phyloP scores from a whole-genome alignment of 2,113 vertebrate genomes.

The crab-eating macaque (Macaca fascicularis) region DNA sequence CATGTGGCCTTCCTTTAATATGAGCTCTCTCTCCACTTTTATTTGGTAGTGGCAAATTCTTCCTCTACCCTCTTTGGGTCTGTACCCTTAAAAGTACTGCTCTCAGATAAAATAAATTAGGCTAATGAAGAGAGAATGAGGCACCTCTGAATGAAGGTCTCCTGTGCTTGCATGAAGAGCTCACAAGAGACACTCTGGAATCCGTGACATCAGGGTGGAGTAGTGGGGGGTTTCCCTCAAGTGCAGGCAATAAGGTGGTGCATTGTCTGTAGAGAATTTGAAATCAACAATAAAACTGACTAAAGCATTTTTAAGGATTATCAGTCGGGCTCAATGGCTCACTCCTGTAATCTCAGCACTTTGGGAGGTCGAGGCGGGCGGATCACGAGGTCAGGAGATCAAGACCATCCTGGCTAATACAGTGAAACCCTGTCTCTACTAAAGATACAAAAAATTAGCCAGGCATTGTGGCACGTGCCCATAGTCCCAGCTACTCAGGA shows the following conservation, averaged over 20 bases:
- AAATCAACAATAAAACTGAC: not conserved
- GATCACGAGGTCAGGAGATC: no score
- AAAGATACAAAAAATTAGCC: no score
- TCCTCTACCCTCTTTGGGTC: not conserved
- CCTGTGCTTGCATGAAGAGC: accelerated
- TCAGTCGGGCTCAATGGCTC: no score
- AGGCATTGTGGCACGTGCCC: no score
- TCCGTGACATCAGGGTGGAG: accelerated
- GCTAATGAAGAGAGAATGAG: not conserved
- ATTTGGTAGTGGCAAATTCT: not conserved
- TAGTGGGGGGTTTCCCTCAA: not conserved
- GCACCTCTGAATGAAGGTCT: accelerated
- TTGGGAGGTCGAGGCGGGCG: no score
- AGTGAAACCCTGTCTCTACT: no score
- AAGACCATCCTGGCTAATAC: no score
- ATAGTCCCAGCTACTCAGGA: no score
- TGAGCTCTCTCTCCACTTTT: not conserved
- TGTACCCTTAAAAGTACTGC: not conserved
- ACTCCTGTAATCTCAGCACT: no score
- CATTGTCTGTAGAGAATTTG: not conserved
- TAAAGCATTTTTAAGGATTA: not conserved
- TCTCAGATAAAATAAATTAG: not conserved
- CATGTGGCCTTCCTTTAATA: accelerated
- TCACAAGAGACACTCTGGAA: not conserved
- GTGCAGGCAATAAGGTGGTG: not conserved